Base-by-base conservation (phyloP, 1,140 invertebrate species). In the Cryptotermes secundus region DNA sequence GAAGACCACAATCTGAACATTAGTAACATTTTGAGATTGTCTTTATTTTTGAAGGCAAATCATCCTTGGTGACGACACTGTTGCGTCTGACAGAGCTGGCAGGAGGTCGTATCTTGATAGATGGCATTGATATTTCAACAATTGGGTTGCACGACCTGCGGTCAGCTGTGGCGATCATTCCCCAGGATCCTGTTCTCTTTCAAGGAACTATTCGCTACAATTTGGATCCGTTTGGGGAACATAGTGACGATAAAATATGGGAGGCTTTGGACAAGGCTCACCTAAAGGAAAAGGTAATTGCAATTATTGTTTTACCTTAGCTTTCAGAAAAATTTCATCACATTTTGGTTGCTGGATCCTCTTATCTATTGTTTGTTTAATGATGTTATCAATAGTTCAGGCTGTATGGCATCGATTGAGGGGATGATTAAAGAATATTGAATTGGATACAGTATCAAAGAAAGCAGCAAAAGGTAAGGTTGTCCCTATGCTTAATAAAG, bases 161-260 rank as follows among this genome's bases (percentile, higher is more conserved):
- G 24, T 87, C 86, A n/a, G 85, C 83, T 34, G 87, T 91, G 38
- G 87, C 90, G 12, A 88, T 91, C 34, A 91, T 91, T 82, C 90
- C 90, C 34, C 89, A 90, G 85, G 90, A 90, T 82, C 89, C 90
- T 49, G 89, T 91, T 31, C 85, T 91, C 12, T 91, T 94, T 86
- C 90, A 91, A 85, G 93, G 92, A 31, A 90, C 89, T 34, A 87
- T 93, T 35, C 88, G 93, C n/a, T 88, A 90, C 80, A 94, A 94
- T 86, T 86, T 94, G 34, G 93, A 94, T 88, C 93, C 93, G 31
- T 91, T 92, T 85, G 85, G 90, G 38, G 86, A 91, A 83, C 88
- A 90, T 84, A 87, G 86, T n/a, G 93, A 94, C 87, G 87, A 88
- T 31, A 87, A 90, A 34, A 85, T 94, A 6, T 93, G 92, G 92